Percentiles rank a stretch among this genome's conserved stretches.
phyloP scores from a whole-genome alignment of 2,797 vertebrate species.

The Coracias cyanogaster region DNA sequence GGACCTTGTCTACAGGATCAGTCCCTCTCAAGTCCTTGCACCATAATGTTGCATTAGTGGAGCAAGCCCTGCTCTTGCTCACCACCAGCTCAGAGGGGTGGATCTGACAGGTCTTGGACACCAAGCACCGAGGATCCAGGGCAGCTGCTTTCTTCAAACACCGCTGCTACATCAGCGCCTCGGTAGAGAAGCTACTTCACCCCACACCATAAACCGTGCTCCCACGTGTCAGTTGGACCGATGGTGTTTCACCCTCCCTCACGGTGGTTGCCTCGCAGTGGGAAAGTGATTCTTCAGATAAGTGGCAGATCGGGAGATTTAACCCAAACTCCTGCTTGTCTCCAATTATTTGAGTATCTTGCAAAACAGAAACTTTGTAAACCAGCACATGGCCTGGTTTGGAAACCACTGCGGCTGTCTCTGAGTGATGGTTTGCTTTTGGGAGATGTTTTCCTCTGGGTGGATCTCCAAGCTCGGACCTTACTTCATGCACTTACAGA shows the following conservation, averaged over 20 bases:
- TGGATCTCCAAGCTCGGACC: neutral
- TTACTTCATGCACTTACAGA: neutral
- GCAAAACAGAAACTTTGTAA: constrained; percentile 41
- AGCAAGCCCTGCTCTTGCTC: neutral
- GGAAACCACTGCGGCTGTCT: neutral
- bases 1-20: neutral
- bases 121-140: rapidly evolving
- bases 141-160: neutral
- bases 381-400: neutral
- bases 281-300: constrained; percentile 44
- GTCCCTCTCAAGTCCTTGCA: rapidly evolving
- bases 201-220: neutral
- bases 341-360: neutral
- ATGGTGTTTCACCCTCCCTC: neutral
- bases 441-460: neutral
- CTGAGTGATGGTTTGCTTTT: neutral
- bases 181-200: neutral
- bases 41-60: rapidly evolving
- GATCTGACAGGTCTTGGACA: neutral
- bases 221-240: rapidly evolving
- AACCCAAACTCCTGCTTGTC: constrained; percentile 8
- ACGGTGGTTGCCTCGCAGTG: neutral
- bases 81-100: neutral
- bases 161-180: neutral
- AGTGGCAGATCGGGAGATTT: neutral